Conservation (phyloP, 2,888 invertebrate genomes). For the Ormyrus nitidulus region DNA sequence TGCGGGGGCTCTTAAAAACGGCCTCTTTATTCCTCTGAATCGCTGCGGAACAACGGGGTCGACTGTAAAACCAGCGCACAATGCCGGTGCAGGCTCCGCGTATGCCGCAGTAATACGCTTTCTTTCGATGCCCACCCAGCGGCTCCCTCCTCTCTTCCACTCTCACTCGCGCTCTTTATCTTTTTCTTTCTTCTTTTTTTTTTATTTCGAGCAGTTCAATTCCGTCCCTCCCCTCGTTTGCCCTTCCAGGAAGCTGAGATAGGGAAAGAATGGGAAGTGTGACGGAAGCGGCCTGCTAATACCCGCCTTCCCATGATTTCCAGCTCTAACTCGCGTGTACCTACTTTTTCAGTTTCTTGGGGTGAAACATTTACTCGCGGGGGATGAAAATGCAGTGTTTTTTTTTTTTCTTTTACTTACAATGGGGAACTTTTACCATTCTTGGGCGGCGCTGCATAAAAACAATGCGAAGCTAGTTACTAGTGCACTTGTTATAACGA, state of each 20-base stretch:
- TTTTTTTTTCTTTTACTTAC: too few relatives aligned
- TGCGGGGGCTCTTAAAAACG: constrained; percentile 30
- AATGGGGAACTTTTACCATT: too few relatives aligned
- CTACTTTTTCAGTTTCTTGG: too few relatives aligned
- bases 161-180: neutral
- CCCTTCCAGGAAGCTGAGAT: neutral
- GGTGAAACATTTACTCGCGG: too few relatives aligned
- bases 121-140: constrained; percentile 8
- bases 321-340: too few relatives aligned
- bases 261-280: neutral
- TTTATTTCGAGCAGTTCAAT: constrained; percentile 23
- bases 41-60: constrained; percentile 31
- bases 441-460: too few relatives aligned
- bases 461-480: too few relatives aligned
- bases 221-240: constrained; percentile 1
- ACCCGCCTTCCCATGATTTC: neutral
- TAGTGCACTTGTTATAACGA: too few relatives aligned
- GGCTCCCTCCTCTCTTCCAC: neutral
- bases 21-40: constrained; percentile 37
- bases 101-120: constrained; percentile 25
- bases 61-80: constrained; percentile 34
- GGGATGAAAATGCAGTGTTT: too few relatives aligned
- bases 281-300: neutral
- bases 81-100: constrained; percentile 2
- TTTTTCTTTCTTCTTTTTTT: neutral